Evolutionary conservation across 2,113 vertebrate species (phyloP).

Genomic region (Myiagra hebetior): DNA sequence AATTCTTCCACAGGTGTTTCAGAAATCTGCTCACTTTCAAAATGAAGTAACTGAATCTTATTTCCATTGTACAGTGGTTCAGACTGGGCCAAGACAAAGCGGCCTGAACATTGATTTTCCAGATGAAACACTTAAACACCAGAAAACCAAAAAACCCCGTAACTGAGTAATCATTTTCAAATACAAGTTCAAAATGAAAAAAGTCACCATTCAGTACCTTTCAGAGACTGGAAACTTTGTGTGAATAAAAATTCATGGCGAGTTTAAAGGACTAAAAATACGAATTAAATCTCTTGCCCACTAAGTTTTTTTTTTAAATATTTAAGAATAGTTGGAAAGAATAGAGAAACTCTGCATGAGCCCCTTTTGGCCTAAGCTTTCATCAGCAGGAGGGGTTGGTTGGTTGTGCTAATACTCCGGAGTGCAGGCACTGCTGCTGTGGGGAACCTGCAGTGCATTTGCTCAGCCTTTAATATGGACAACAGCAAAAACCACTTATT

Average conservation of each 20-base stretch:
- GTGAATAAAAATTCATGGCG: background rate
- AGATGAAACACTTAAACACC: background rate
- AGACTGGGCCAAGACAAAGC: background rate
- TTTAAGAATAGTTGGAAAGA: background rate
- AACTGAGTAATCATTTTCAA: background rate
- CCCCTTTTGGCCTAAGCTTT: background rate
- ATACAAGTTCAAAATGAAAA: background rate
- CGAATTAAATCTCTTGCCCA: background rate
- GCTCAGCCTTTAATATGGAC: background rate
- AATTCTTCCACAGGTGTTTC: background rate
- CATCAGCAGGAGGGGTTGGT: background rate
- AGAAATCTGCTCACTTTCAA: background rate
- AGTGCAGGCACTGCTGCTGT: background rate
- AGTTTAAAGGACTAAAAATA: background rate
- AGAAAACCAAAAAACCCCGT: background rate
- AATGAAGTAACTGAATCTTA: background rate
- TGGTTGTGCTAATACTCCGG: fast-evolving
- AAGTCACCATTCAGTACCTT: background rate
- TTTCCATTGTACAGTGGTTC: background rate
- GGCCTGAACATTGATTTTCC: background rate
- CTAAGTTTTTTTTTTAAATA: background rate
- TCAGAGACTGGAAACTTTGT: background rate
- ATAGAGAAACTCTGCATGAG: background rate
- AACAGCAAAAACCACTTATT: background rate
- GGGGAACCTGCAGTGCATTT: background rate